These are phyloP conservation scores for Carassius auratus DNA, from an alignment of 2,113 vertebrate genomes.

Conservation along the genomic window DNA sequence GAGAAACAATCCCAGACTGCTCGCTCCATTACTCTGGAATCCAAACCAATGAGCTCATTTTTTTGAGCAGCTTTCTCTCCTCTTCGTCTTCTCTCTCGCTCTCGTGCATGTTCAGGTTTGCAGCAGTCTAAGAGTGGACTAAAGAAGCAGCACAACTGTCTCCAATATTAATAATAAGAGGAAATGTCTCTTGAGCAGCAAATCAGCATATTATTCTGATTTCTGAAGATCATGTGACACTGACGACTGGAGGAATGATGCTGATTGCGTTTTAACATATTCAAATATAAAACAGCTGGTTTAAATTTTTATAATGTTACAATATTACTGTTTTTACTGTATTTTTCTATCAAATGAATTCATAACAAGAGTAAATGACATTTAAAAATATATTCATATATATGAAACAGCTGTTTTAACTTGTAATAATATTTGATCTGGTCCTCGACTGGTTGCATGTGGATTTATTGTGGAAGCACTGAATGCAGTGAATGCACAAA, in stretches of 20 bases:
- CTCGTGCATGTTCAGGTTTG: background rate
- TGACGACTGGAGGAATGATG: background rate
- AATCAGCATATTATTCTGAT: background rate
- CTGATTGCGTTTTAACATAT: background rate
- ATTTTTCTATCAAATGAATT: no score
- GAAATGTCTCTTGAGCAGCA: background rate
- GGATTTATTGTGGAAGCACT: no score
- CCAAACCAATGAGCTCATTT: conserved; percentile 21
- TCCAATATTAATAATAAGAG: no score
- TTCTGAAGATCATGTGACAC: conserved; percentile 1
- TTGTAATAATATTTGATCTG: background rate
- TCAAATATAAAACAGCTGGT: background rate
- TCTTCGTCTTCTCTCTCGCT: background rate
- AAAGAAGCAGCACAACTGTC: no score
- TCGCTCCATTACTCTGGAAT: background rate
- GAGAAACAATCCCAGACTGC: background rate
- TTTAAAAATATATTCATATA: background rate
- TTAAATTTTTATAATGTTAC: background rate
- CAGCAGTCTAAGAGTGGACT: no score
- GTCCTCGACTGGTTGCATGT: no score
- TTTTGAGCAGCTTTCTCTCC: background rate
- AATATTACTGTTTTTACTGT: no score
- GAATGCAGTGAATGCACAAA: no score
- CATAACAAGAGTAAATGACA: background rate
- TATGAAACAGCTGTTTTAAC: background rate